Base-by-base conservation (phyloP, 92 coral and sea anemone species). In the Phenganax marumi region DNA sequence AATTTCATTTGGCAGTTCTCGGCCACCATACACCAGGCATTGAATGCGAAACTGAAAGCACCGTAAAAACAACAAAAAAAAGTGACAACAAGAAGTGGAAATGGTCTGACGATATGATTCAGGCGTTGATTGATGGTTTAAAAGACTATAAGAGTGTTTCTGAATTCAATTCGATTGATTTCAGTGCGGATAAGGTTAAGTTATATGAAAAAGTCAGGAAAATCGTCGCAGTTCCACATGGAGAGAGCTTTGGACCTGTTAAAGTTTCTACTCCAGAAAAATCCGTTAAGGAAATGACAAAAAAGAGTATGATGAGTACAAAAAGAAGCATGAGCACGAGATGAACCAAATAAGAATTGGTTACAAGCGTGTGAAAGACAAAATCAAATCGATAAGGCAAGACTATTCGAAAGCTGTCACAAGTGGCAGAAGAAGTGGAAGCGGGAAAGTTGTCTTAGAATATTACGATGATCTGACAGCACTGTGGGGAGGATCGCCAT, bases 401-500 rank as follows among this genome's bases (percentile, higher is more conserved):
- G 82, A 77, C 50, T 77, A 21, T 26, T 77, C 82, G 70, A 55
- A 56, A 55, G 82, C 82, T 57, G 70, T 77, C 24, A 57, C 68
- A 24, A 26, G 23, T 55, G 82, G 82, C 68, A 77, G 69, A 9
- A 47, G 82, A 57, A 77, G 82, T 57, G 82, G 82, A 21, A 77
- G 82, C 43, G 82, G 82, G 43, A 55, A 26, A 57, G 52, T 77
- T 26, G 70, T 77, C 22, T 23, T 55, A 16, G 82, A 21, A 51
- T 21, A 48, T 51, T 77, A 55, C 13, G 82, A 77, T 13, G 82
- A 77, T 56, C 24, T 77, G 22, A 19, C 68, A 77, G 25, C 56
- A 13, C 63, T 77, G 22, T 77, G 82, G 82, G 82, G 82, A 7
- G 82, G 82, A 53, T 77, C 82, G 24, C 82, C 82, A 9, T 77